phyloP scores from a whole-genome alignment of 2,888 invertebrate genomes.

The Torymus texanus region DNA sequence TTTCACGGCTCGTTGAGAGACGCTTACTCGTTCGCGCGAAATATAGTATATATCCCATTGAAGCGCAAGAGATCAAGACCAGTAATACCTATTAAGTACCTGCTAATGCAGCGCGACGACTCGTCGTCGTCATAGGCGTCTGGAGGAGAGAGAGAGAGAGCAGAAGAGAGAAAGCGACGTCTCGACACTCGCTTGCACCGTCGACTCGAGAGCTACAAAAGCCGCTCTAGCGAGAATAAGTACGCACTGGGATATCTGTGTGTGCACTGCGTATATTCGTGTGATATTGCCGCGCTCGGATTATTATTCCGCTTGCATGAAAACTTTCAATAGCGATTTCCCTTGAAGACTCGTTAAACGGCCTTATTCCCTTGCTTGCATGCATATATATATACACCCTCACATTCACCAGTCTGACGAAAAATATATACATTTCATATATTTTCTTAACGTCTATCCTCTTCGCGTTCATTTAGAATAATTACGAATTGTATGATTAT shows the following conservation, averaged over 20 bases:
- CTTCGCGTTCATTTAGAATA: too few species aligned
- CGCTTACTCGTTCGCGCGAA: background rate
- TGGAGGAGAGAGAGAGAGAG: too few species aligned
- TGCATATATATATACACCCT: too few species aligned
- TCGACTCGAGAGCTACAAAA: background rate
- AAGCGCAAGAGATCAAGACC: conserved; percentile 6
- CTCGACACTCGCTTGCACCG: too few species aligned
- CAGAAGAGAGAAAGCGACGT: too few species aligned
- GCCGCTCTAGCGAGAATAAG: conserved; percentile 1
- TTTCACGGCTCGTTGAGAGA: conserved; percentile 27
- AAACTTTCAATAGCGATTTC: conserved; percentile 27
- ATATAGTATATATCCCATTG: background rate
- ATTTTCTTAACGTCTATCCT: background rate
- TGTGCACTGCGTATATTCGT: background rate
- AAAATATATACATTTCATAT: too few species aligned
- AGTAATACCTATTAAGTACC: conserved; percentile 34
- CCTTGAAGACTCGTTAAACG: conserved; percentile 23
- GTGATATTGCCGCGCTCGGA: background rate
- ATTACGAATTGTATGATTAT: too few species aligned
- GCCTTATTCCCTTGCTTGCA: background rate
- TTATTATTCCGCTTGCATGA: conserved; percentile 33
- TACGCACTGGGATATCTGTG: background rate
- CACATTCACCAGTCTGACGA: too few species aligned
- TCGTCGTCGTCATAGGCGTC: background rate
- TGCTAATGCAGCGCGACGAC: conserved; percentile 18